These are phyloP conservation scores for Pseudomyrmex flavicornis DNA, from an alignment of 1,140 invertebrate species.

Conservation along the genomic window DNA sequence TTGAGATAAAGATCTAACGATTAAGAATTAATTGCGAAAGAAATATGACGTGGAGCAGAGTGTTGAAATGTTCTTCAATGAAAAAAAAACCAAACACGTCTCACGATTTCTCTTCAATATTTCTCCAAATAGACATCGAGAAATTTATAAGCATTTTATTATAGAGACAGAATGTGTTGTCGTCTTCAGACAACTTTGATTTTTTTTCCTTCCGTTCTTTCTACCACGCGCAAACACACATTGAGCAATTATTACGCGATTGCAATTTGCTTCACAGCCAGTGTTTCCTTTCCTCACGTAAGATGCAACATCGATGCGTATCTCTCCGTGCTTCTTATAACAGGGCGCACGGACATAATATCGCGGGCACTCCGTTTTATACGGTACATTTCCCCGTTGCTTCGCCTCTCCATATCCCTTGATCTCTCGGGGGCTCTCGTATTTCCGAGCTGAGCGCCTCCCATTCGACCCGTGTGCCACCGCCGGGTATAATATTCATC, in stretches of 20 bases:
- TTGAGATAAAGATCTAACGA: background rate
- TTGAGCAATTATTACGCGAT: background rate
- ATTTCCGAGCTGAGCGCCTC: conserved; percentile 9
- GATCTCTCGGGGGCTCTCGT: background rate
- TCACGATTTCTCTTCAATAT: background rate
- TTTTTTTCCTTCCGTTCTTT: too few relatives aligned
- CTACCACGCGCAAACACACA: too few relatives aligned
- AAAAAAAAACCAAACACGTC: too few relatives aligned
- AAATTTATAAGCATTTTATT: too few relatives aligned
- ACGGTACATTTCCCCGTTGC: conserved; percentile 29
- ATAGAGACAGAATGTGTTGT: too few relatives aligned
- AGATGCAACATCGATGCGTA: conserved; percentile 26
- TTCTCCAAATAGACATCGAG: background rate
- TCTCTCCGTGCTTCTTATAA: conserved; percentile 28
- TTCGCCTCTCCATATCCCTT: conserved; percentile 17
- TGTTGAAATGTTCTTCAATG: background rate
- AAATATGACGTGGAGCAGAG: background rate
- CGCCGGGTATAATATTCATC: conserved; percentile 34
- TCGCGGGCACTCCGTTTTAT: conserved; percentile 22
- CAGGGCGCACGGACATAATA: conserved; percentile 29
- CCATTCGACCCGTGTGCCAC: conserved; percentile 4
- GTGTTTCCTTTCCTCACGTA: background rate
- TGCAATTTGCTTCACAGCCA: conserved; percentile 1
- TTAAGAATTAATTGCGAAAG: conserved; percentile 25
- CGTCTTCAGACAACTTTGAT: too few relatives aligned